Base-by-base conservation (phyloP, 2,797 vertebrate genomes). In the Gymnoscopelus microlampas region DNA sequence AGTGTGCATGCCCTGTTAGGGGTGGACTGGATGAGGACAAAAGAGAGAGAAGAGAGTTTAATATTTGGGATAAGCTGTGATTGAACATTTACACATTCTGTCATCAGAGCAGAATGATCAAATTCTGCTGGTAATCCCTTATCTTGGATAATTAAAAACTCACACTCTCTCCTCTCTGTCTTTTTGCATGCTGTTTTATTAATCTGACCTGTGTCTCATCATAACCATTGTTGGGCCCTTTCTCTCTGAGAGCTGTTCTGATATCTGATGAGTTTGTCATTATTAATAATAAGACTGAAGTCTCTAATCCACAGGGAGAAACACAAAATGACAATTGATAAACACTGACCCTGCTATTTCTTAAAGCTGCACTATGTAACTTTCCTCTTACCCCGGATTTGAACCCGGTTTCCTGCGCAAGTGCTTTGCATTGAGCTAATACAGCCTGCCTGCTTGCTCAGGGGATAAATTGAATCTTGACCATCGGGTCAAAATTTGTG, bases 221-320 rank as follows among this genome's bases (percentile, higher is more conserved):
- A n/a, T n/a, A n/a, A n/a, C 90, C 81, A 86, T 86, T 87, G 58
- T 85, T 86, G 89, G 73, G 90, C 91, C 89, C 88, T 80, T 29
- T 29, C 26, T 29, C 26, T 49, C 60, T 29, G 78, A 81, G 93
- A 80, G 88, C 91, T 89, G 83, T 85, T 88, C 85, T 91, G 91
- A 92, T 87, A 93, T 91, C 88, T 91, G 88, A 91, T 93, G 91
- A 94, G 91, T 92, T 93, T 92, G 92, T 93, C 84, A 94, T 94
- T 44, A 44, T 44, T 90, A 92, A 94, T n/a, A n/a, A n/a, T 89
- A 90, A 84, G 91, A 91, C 91, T 80, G 74, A 79, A 85, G 83
- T 88, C 80, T 93, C 9, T 44, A 92, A 93, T 94, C 82, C 87
- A 39, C 66, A 82, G 81, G 78, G 87, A 87, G 75, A 73, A 85